Conservation (phyloP, 2,797 vertebrate genomes). For the Halcyon chelicuti region DNA sequence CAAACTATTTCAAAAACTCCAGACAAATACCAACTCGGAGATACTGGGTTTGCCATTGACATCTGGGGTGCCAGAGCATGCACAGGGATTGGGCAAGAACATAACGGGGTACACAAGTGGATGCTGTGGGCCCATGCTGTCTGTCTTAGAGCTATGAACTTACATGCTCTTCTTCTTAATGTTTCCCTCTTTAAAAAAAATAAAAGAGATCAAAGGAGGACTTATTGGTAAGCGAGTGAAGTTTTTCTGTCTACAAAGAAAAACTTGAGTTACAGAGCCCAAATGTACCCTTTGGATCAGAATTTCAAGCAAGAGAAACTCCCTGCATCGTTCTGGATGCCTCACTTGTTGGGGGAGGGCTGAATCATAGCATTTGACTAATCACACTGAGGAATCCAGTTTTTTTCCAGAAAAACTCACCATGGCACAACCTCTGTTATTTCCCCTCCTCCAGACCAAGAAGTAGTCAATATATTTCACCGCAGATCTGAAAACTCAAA, state of each 20-base stretch:
- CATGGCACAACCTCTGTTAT: not conserved
- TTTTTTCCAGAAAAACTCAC: not conserved
- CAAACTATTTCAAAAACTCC: not conserved
- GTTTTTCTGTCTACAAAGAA: rapidly evolving
- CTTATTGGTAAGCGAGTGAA: not conserved
- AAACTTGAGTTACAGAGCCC: not conserved
- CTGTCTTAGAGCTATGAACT: not conserved
- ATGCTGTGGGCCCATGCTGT: not conserved
- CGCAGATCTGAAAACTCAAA: not conserved
- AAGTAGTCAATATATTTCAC: not conserved
- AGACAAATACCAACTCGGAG: not conserved
- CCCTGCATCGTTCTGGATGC: not conserved
- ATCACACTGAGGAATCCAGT: not conserved
- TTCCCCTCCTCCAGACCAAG: not conserved
- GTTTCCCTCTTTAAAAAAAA: not conserved
- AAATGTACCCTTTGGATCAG: not conserved
- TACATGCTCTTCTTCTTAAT: not conserved
- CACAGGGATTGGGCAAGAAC: not conserved
- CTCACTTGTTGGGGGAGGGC: not conserved
- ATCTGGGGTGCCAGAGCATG: not conserved
- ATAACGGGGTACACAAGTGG: not conserved
- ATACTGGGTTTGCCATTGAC: not conserved
- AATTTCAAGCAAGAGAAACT: not conserved
- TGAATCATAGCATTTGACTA: not conserved
- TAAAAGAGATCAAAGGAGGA: not conserved